A percentile compares a stretch with the other conserved stretches of the same genome.
These are phyloP conservation scores for Limosa lapponica DNA, from an alignment of 2,797 vertebrate genomes.

Conservation along the genomic window DNA sequence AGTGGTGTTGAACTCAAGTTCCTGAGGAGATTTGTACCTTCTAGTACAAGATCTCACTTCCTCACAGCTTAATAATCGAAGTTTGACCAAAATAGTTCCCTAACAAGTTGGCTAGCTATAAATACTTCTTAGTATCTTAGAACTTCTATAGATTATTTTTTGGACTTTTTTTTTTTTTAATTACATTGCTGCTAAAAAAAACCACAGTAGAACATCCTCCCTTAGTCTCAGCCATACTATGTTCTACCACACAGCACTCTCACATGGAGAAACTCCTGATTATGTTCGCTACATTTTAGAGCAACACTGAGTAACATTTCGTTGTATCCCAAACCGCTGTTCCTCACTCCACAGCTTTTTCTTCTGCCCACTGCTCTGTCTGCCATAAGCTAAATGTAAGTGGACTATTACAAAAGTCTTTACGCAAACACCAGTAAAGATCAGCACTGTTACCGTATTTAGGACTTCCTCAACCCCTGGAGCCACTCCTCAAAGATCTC, in stretches of 20 bases:
- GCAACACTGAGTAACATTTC: background rate
- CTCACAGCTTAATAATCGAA: background rate
- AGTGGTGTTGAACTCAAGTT: background rate
- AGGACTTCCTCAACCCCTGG: slow-evolving; percentile 48
- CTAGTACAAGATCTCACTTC: background rate
- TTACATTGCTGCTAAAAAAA: background rate
- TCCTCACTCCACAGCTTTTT: background rate
- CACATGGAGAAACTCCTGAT: background rate
- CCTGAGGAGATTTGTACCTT: background rate
- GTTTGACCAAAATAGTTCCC: background rate
- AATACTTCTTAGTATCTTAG: background rate
- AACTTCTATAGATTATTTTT: background rate
- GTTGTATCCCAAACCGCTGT: background rate
- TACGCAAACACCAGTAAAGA: background rate
- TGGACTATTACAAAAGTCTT: background rate
- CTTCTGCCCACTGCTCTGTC: background rate
- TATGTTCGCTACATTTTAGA: background rate
- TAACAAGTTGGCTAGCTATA: background rate
- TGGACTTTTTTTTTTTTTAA: background rate
- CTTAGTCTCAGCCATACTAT: background rate
- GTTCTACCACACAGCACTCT: background rate
- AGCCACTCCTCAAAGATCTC: background rate
- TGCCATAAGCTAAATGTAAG: background rate
- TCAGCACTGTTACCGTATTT: background rate
- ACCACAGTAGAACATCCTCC: fast-evolving